Conservation (phyloP, 64 coral and sea anemone species). For the Actinia tenebrosa region DNA sequence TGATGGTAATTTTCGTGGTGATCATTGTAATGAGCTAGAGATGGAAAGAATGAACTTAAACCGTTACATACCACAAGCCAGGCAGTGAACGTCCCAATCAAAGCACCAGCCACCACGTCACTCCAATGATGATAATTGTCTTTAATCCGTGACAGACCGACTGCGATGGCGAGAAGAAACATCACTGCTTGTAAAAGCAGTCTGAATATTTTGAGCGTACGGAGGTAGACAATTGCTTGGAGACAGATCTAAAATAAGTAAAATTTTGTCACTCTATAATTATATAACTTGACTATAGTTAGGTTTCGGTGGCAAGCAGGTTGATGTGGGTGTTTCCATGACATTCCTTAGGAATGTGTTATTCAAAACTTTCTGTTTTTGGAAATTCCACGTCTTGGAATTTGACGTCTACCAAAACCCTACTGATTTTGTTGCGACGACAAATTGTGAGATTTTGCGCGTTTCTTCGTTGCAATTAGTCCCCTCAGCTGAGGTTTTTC, state of each 20-base stretch:
- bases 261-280: not conserved
- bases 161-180: constrained; percentile 8
- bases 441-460: no score
- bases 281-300: not conserved
- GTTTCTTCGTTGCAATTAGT: no score
- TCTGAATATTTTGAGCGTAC: constrained; percentile 17
- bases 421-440: no score
- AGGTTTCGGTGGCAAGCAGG: no score
- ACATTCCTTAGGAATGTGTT: no score
- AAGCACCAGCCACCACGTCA: constrained; percentile 32
- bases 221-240: constrained; percentile 7
- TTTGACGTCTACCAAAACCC: no score
- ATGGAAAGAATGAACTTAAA: not conserved
- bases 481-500: no score
- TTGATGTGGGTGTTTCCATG: no score
- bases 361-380: no score
- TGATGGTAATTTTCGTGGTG: not conserved
- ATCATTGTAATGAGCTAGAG: not conserved
- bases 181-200: constrained; percentile 1
- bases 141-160: constrained; percentile 30
- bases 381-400: no score
- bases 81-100: constrained; percentile 23
- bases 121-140: constrained; percentile 38
- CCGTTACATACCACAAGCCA: not conserved
- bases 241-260: constrained; percentile 14